Percentiles rank a stretch among this genome's conserved stretches.
These are phyloP conservation scores for Hetaerina americana DNA, from an alignment of 1,140 invertebrate species.

Conservation along the genomic window DNA sequence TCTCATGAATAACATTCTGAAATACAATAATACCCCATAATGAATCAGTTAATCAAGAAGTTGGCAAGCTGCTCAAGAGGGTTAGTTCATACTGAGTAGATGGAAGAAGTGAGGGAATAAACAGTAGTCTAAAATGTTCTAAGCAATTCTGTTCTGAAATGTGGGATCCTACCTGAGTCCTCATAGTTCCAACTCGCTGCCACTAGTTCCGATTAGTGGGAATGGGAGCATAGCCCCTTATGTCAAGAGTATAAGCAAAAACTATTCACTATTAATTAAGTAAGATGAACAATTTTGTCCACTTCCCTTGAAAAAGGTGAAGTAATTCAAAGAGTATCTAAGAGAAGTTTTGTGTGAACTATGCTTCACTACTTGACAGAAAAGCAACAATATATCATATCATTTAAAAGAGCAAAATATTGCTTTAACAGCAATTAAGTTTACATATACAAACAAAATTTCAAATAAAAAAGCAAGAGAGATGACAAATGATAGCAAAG, in stretches of 20 bases:
- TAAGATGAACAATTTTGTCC: not conserved
- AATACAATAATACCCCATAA: not conserved
- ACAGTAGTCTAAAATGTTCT: not conserved
- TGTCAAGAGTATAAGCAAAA: not conserved
- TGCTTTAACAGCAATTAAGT: too few relatives aligned
- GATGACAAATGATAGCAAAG: too few relatives aligned
- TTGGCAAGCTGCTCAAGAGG: not conserved
- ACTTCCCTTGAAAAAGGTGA: too few relatives aligned
- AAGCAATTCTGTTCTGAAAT: not conserved
- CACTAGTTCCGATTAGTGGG: not conserved
- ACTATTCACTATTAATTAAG: not conserved
- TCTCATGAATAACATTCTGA: not conserved
- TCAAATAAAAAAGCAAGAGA: too few relatives aligned
- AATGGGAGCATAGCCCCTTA: not conserved
- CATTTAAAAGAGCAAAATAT: too few relatives aligned
- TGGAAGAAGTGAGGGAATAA: not conserved
- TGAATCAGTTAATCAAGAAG: not conserved
- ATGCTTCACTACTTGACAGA: too few relatives aligned
- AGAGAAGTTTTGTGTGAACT: too few relatives aligned
- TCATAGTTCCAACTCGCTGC: not conserved
- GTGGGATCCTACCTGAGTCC: not conserved
- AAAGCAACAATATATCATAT: too few relatives aligned
- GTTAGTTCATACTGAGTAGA: not conserved
- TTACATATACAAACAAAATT: too few relatives aligned
- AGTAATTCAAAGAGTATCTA: too few relatives aligned